Conservation (phyloP, 1,140 invertebrate species). For the Drosophila obscura region DNA sequence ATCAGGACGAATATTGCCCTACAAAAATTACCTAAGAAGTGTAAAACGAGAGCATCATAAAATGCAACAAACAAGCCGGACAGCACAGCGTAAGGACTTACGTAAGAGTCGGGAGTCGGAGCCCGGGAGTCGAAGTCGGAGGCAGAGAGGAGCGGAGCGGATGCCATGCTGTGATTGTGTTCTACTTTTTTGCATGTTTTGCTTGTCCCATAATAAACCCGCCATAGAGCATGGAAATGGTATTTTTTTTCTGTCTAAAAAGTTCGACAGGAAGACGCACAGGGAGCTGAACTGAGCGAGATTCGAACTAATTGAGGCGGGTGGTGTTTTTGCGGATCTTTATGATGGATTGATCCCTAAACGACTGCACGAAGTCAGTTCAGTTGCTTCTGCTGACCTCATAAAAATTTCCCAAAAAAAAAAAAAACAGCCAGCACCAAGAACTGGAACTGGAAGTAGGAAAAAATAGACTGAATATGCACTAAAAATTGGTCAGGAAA, state of each 20-base stretch:
- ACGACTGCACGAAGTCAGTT: too few species aligned
- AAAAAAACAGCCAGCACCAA: constrained; percentile 16
- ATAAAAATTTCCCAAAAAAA: constrained; percentile 46
- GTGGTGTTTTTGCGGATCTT: constrained; percentile 53
- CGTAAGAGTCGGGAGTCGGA: constrained; percentile 27
- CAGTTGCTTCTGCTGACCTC: constrained; percentile 18
- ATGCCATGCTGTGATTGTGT: constrained; percentile 53
- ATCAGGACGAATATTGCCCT: constrained; percentile 63
- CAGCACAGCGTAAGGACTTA: constrained; percentile 22
- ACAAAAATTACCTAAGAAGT: constrained; percentile 75
- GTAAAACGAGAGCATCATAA: constrained; percentile 73
- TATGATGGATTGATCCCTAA: constrained; percentile 56
- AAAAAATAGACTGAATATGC: constrained; percentile 32
- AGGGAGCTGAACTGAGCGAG: constrained; percentile 27
- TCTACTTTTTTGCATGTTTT: constrained; percentile 61
- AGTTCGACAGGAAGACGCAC: constrained; percentile 11
- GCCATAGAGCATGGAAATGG: constrained; percentile 13
- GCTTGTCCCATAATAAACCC: constrained; percentile 59
- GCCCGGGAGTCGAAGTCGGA: background rate
- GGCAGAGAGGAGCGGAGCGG: constrained; percentile 1
- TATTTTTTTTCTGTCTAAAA: constrained; percentile 60
- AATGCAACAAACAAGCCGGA: constrained; percentile 25
- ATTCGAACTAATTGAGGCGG: constrained; percentile 78
- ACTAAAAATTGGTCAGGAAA: constrained; percentile 75
- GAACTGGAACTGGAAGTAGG: background rate